These are phyloP conservation scores for Apocheima hispidaria DNA, from an alignment of 2,888 invertebrate genomes.

Conservation along the genomic window DNA sequence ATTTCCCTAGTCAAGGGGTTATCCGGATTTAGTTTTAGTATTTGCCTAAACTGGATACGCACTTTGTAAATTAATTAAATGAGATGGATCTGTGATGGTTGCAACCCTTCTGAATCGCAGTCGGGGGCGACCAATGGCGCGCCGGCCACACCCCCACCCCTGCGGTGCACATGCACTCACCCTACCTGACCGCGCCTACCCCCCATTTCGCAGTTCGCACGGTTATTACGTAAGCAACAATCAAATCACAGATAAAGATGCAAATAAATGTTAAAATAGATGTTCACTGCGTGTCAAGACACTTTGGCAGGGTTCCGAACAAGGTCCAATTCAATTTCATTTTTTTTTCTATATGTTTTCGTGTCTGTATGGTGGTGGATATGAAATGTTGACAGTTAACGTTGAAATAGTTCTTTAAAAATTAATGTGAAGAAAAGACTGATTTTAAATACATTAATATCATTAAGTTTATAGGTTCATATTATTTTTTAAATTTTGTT, in stretches of 20 bases:
- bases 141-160: slow-evolving; percentile 58
- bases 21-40: not conserved
- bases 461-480: too few species aligned
- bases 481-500: too few species aligned
- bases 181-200: slow-evolving; percentile 45
- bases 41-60: not conserved
- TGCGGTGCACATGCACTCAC: slow-evolving; percentile 50
- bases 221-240: not conserved
- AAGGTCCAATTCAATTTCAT: too few species aligned
- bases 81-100: slow-evolving; percentile 20
- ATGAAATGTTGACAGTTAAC: too few species aligned
- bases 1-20: not conserved
- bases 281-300: too few species aligned
- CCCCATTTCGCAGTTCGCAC: slow-evolving; percentile 13
- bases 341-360: too few species aligned
- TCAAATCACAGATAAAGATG: not conserved
- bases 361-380: too few species aligned
- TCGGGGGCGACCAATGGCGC: slow-evolving; percentile 54
- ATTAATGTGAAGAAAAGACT: too few species aligned
- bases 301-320: too few species aligned
- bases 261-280: too few species aligned
- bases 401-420: too few species aligned
- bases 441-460: too few species aligned
- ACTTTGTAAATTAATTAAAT: slow-evolving; percentile 7
- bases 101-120: slow-evolving; percentile 42